Conservation (phyloP, 2,797 vertebrate genomes). For the Apodemus agrarius region DNA sequence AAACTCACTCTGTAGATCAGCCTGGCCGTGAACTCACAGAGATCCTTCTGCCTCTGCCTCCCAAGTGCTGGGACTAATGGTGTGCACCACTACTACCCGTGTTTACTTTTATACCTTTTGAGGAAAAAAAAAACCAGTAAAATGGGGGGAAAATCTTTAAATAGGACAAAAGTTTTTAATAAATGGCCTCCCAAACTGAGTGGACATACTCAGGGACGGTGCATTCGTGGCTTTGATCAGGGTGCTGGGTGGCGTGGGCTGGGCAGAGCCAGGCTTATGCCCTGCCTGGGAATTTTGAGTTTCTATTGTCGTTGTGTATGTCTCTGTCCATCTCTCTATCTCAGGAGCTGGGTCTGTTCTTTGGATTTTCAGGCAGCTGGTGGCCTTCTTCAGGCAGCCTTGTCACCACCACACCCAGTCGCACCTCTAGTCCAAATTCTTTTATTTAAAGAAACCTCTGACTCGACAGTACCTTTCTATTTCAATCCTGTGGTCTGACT, state of each 20-base stretch:
- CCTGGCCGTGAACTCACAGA: neutral
- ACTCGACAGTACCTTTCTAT: rapidly evolving
- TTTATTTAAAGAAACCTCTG: neutral
- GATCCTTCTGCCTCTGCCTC: neutral
- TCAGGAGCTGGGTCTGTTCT: neutral
- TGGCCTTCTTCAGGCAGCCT: too few species aligned
- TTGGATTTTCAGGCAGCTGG: rapidly evolving
- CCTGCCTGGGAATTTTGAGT: neutral
- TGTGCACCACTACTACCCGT: neutral
- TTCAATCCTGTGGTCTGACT: neutral
- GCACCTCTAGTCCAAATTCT: neutral
- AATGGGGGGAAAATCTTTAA: neutral
- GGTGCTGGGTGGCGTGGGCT: too few species aligned
- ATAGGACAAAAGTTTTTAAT: neutral
- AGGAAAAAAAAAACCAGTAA: neutral
- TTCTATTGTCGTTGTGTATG: rapidly evolving
- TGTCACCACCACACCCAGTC: rapidly evolving
- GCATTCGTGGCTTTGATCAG: neutral
- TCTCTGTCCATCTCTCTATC: neutral
- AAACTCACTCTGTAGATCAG: neutral
- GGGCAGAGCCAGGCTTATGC: neutral
- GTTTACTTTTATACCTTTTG: neutral
- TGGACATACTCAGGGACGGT: neutral
- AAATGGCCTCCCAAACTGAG: too few species aligned
- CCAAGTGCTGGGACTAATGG: neutral